Evolutionary conservation across 2,113 vertebrate species (phyloP).

Genomic region (Scatophagus argus): DNA sequence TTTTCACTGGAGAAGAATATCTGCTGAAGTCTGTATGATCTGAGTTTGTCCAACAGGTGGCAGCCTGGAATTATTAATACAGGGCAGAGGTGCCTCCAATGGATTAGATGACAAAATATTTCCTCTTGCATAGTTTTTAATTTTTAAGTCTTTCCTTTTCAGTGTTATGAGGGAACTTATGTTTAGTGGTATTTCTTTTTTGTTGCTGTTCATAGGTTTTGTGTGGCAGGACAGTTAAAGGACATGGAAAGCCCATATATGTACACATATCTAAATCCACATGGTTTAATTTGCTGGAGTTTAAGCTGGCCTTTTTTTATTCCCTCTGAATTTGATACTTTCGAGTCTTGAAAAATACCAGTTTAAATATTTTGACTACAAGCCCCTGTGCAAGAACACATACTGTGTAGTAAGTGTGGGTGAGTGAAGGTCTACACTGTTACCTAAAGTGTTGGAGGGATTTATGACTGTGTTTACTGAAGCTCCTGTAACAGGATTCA

Average conservation of each 20-base stretch:
- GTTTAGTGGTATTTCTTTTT: not conserved
- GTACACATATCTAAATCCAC: not conserved
- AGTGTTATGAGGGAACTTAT: not conserved
- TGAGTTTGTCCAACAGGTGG: conserved; percentile 85
- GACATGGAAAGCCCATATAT: not conserved
- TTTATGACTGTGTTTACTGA: conserved; percentile 30
- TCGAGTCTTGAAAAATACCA: not conserved
- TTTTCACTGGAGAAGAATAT: not conserved
- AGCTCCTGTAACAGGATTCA: conserved; percentile 21
- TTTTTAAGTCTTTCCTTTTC: too few relatives aligned
- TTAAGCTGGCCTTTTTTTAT: not conserved
- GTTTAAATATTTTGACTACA: not conserved
- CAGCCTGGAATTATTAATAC: conserved; percentile 77
- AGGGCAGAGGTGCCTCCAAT: conserved; percentile 1
- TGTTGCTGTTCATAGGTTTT: not conserved
- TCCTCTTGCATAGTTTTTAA: not conserved
- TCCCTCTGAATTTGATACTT: not conserved
- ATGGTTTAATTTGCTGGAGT: not conserved
- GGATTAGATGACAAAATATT: not conserved
- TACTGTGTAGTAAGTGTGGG: not conserved
- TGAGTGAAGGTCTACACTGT: not conserved
- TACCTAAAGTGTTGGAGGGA: conserved; percentile 44
- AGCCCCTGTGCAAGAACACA: not conserved
- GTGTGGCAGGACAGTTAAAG: not conserved
- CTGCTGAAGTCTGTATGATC: conserved; percentile 21